Evolutionary conservation across 2,888 invertebrate genomes (phyloP).

Genomic region (Esperia sulphurella): DNA sequence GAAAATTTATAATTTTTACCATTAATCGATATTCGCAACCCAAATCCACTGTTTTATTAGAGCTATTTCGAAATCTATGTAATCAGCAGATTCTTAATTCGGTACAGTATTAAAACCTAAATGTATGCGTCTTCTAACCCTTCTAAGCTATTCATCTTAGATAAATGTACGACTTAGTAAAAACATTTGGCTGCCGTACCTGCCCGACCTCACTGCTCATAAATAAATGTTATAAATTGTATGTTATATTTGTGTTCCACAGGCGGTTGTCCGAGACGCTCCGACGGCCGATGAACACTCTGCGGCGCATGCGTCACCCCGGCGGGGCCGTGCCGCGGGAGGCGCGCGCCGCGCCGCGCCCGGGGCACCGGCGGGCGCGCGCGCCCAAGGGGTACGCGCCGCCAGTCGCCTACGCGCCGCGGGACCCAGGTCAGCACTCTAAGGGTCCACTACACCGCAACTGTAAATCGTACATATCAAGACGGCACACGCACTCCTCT

Average conservation of each 20-base stretch:
- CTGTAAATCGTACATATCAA: no score
- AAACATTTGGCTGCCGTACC: no score
- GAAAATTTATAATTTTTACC: no score
- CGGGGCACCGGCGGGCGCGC: slow-evolving; percentile 46
- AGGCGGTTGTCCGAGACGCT: slow-evolving; percentile 93
- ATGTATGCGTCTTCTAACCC: no score
- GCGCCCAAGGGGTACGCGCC: slow-evolving; percentile 59
- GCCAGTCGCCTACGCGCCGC: slow-evolving; percentile 34
- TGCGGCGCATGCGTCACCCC: slow-evolving; percentile 85
- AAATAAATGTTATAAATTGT: not conserved
- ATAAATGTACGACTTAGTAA: no score
- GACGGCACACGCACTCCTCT: no score
- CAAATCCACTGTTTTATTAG: no score
- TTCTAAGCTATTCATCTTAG: no score
- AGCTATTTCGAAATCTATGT: no score
- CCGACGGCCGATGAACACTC: slow-evolving; percentile 93
- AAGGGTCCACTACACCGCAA: slow-evolving; percentile 23
- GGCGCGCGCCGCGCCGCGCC: slow-evolving; percentile 27
- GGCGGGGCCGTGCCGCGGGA: slow-evolving; percentile 7
- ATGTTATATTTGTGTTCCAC: slow-evolving; percentile 6
- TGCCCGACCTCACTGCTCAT: not conserved
- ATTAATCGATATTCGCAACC: no score
- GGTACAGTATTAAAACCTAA: no score
- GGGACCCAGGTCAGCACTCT: slow-evolving; percentile 60
- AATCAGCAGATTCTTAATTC: no score